Evolutionary conservation across 2,888 invertebrate species (phyloP).

Genomic region (Leucophenga maculata): DNA sequence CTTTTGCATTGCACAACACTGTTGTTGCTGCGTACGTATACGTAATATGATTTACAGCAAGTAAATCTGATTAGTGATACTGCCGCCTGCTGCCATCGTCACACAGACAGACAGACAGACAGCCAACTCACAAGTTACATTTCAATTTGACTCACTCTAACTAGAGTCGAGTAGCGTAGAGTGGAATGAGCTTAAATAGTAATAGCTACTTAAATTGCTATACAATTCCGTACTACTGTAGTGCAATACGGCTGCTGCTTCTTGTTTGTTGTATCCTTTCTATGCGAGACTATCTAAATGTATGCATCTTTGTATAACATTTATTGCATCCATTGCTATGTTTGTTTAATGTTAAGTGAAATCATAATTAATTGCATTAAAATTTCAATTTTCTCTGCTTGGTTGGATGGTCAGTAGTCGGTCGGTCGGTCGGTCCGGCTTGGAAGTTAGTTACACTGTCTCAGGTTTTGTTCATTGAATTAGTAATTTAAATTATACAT

Average conservation of each 20-base stretch:
- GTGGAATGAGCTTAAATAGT: background rate
- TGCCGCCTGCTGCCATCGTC: background rate
- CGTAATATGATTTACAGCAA: conserved; percentile 57
- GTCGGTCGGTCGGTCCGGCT: too few species aligned
- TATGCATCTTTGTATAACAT: background rate
- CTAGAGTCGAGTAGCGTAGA: too few species aligned
- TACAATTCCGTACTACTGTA: too few species aligned
- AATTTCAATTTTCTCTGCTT: conserved; percentile 58
- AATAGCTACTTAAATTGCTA: conserved; percentile 5
- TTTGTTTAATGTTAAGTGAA: conserved; percentile 52
- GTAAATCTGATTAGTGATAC: conserved; percentile 51
- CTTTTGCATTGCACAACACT: conserved; percentile 14
- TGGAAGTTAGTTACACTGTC: too few species aligned
- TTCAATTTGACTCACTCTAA: conserved; percentile 4
- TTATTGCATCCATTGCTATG: background rate
- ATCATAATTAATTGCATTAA: conserved; percentile 63
- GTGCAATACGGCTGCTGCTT: background rate
- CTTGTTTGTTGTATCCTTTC: background rate
- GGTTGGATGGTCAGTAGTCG: background rate
- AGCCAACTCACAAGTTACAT: conserved; percentile 15
- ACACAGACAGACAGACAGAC: too few species aligned
- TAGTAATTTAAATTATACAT: too few species aligned
- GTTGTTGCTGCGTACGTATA: conserved; percentile 45
- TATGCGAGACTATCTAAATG: background rate
- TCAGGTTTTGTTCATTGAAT: background rate